Percentiles rank a stretch among this genome's conserved stretches.
phyloP scores from a whole-genome alignment of 2,888 invertebrate species.

The Melangyna quadrimaculata region DNA sequence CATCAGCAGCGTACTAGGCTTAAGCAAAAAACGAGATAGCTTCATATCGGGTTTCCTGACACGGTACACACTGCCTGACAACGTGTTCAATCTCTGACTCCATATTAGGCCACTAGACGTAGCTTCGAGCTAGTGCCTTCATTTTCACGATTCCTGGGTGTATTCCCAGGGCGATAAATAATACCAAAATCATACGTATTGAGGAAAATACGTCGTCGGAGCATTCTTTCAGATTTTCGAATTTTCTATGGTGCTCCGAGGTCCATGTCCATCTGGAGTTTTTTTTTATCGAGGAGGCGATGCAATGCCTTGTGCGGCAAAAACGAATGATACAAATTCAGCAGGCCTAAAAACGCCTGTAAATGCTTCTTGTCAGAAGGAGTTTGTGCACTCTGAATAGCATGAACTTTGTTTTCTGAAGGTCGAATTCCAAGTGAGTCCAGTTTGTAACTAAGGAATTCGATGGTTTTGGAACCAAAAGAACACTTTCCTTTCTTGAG shows the following conservation, averaged over 20 bases:
- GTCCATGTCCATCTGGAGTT: too few relatives aligned
- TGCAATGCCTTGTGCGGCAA: too few relatives aligned
- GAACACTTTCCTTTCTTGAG: background rate
- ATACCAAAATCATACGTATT: conserved; percentile 4
- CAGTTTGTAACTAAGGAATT: background rate
- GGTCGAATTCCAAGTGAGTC: conserved; percentile 10
- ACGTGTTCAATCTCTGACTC: background rate
- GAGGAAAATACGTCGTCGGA: too few relatives aligned
- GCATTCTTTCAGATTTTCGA: too few relatives aligned
- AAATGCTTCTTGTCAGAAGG: background rate
- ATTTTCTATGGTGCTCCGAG: too few relatives aligned
- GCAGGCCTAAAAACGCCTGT: too few relatives aligned
- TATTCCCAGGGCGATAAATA: background rate
- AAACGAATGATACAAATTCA: too few relatives aligned
- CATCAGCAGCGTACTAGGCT: too few relatives aligned
- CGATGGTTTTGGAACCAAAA: background rate
- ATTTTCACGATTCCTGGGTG: conserved; percentile 27
- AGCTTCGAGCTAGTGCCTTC: conserved; percentile 23
- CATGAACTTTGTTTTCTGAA: background rate
- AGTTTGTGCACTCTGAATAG: background rate
- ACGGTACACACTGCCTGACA: background rate
- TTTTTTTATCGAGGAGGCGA: too few relatives aligned
- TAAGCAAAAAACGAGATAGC: conserved; percentile 13
- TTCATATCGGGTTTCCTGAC: background rate
- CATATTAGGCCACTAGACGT: background rate